Evolutionary conservation across 2,113 vertebrate species (phyloP), one percentile per base, ranked within the genome.

Genomic region (Boleophthalmus pectinirostris): DNA sequence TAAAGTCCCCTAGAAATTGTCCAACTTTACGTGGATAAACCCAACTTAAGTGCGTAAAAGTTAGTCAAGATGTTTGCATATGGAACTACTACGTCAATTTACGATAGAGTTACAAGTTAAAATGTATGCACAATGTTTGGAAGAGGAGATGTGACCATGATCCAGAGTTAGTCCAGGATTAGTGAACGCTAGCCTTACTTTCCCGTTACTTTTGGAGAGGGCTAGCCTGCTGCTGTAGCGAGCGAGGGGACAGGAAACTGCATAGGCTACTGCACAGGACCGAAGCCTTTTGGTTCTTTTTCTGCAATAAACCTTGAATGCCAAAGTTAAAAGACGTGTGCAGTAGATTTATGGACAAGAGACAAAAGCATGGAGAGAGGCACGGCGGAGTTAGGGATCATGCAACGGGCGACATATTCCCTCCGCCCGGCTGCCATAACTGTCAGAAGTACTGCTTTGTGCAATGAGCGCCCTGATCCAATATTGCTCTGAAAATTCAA

Each of bases 161-260:
- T 61, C 18, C 33, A 2, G 9, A 38, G 23, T 58, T 58, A 5
- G 13, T n/a, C 9, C 29, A 64, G 61, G 20, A 13, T 64, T 33
- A 45, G 24, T 35, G 10, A 24, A 67, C 14, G 58, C 12, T 18
- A 9, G 61, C 61, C 33, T 21, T 29, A 20, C 33, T 64, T n/a
- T 61, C 58, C 61, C 61, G 61, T 64, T 64, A 64, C 29, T 64
- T 58, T 64, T 38, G 16, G 16, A 9, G 33, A n/a, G 61, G 58
- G 61, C 25, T 64, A 64, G 61, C 61, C 33, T 3, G 61, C 33
- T 3, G 61, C 10, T 13, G 61, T 12, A 64, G 61, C 61, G 10
- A 38, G 60, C 33, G 14, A 10, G 15, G 35, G 13, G 25, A 12
- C 2, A 21, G 47, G 16, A 33, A 61, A 61, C 56, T 7, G 23